Base-by-base conservation (phyloP, 1,140 invertebrate genomes). In the Metaphire vulgaris region DNA sequence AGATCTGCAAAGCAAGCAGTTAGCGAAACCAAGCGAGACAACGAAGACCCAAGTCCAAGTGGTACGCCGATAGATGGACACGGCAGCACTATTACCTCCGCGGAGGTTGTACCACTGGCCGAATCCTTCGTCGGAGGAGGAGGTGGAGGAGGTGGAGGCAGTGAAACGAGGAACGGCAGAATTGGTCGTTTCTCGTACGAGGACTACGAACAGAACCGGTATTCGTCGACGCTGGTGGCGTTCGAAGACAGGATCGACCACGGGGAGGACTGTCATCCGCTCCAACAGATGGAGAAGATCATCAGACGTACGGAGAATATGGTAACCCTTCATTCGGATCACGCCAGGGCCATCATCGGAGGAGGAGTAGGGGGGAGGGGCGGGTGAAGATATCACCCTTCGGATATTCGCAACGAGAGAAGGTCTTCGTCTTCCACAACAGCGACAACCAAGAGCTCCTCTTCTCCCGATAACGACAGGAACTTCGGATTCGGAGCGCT, bases 141-240 rank as follows among this genome's bases (percentile, higher is more conserved):
- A 65, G 26, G 14, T 14, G 6, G 67, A 31, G 6, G 2, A 69
- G 30, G 2, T 6, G n/a, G n/a, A 69, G 30, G 2, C 28, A 12
- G n/a, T 12, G 30, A 69, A 12, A 69, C 6, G 67, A 69, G 6
- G n/a, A 28, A 6, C n/a, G 12, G n/a, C 6, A 69, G 30, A 12
- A 69, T 6, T 31, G 28, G 30, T 14, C 26, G 28, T 28, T 12
- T 28, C 6, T 6, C 2, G 28, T 28, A 28, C 12, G 67, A 69
- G 6, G 30, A 26, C 28, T 69, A 28, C 30, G 2, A 2, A 14
- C n/a, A 69, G 2, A 28, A 12, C 14, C 2, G 14, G 29, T 92
- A 92, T 83, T 90, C 90, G 1, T 90, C 91, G 0, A 91, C 91
- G 33, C 87, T 93, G 75, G 90, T 91, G 74, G 92, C 91, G 69